Base-by-base conservation (phyloP, 2,888 invertebrate species). In the Macaria notata region DNA sequence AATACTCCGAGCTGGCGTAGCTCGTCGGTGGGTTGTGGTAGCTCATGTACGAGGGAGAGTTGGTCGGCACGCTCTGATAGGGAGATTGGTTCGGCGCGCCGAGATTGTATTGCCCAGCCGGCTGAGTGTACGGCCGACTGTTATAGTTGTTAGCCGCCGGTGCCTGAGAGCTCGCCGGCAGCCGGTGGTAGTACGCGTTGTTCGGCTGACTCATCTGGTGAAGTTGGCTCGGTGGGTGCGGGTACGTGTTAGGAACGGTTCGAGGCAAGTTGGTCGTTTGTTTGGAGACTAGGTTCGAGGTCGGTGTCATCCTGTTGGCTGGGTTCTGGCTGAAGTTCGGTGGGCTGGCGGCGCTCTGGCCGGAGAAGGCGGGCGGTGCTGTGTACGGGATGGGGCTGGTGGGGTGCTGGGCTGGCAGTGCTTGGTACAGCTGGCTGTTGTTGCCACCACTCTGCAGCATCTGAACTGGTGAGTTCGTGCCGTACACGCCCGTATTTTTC, bases 11-110 rank as follows among this genome's bases (percentile, higher is more conserved):
- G 81, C 81, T 85, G 67, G 83, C 76, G 71, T 88, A 86, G 80
- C 80, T 87, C 71, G 85, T 88, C 88, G 89, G 89, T 88, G 91
- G 88, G 86, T 81, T 89, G 74, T 88, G 88, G 69, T 88, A 90
- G 83, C 80, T 84, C 77, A 84, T 83, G 75, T 88, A 89, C 64
- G 89, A 84, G 54, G 90, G 83, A 63, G 92, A 84, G 74, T 84
- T 81, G 78, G 86, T 80, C 76, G 92, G 92, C 63, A 89, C 83
- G 71, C 85, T 84, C 84, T 92, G 91, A 80, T 92, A 92, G 59
- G 89, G 83, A 57, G 87, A 79, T 62, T 78, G 70, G 63, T 55
- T 77, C 63, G 75, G 83, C 33, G 71, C 62, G 60, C 72, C 77
- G 62, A 78, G 81, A 29, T 33, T 60, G 50, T 36, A 36, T 7